Percentiles rank a stretch among this genome's conserved stretches.
Evolutionary conservation across 2,113 vertebrate genomes (phyloP).

Genomic region (Pterocles burchelli): DNA sequence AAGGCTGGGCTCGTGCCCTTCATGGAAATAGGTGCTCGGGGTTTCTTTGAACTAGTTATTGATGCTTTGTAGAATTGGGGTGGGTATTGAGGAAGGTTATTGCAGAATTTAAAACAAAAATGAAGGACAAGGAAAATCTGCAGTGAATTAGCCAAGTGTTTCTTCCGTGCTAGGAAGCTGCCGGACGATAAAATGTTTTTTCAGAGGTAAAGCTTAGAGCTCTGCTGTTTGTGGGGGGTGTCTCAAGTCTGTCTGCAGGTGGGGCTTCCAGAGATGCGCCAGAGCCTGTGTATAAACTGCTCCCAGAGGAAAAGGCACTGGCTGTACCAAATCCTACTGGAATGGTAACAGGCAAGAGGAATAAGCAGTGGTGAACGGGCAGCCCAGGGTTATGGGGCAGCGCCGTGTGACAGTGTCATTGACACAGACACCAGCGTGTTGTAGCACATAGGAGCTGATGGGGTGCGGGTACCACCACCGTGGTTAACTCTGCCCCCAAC

Average conservation of each 20-base stretch:
- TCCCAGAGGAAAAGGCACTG: not conserved
- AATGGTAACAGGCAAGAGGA: not conserved
- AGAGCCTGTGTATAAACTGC: not conserved
- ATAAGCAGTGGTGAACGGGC: not conserved
- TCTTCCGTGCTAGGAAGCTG: not conserved
- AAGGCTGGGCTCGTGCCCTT: not conserved
- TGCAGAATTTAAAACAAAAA: not conserved
- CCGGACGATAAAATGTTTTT: not conserved
- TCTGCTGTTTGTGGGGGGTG: not conserved
- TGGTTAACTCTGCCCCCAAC: not conserved
- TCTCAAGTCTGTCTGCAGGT: not conserved
- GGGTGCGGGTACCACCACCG: not conserved
- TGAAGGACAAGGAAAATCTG: not conserved
- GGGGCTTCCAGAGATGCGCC: not conserved
- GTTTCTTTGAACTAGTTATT: not conserved
- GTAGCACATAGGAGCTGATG: not conserved
- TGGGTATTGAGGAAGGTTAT: not conserved
- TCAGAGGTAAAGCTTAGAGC: not conserved
- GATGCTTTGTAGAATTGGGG: not conserved
- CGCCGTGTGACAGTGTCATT: not conserved
- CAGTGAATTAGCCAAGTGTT: not conserved
- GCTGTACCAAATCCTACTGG: not conserved
- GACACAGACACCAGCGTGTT: fast-evolving
- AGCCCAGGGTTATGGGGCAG: not conserved
- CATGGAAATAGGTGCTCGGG: not conserved